Evolutionary conservation across 92 coral and sea anemone species (phyloP).

Genomic region (Galaxea fascicularis): DNA sequence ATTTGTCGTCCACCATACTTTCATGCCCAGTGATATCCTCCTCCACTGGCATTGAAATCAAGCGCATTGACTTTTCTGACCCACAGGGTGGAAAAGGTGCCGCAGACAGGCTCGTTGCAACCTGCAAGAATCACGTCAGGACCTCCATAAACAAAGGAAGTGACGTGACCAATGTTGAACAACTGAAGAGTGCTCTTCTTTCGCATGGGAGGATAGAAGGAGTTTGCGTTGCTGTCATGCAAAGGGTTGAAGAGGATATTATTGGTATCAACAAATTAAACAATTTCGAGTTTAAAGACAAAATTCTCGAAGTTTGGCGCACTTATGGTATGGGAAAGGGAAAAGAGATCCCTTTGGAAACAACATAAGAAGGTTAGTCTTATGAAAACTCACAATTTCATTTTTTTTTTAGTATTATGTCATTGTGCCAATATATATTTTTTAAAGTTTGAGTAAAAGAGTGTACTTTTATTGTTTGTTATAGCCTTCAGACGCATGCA

Average conservation of each 20-base stretch:
- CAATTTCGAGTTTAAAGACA: slow-evolving; percentile 5
- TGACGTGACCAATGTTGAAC: slow-evolving; percentile 17
- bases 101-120: slow-evolving; percentile 39
- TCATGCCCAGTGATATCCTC: slow-evolving; percentile 32
- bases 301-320: slow-evolving; percentile 29
- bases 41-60: slow-evolving; percentile 15
- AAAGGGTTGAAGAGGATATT: slow-evolving; percentile 14
- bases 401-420: slow-evolving; percentile 8
- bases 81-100: slow-evolving; percentile 45
- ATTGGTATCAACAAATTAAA: slow-evolving; percentile 45
- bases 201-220: slow-evolving; percentile 29
- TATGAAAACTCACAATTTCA: neutral
- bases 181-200: slow-evolving; percentile 1
- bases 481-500: slow-evolving; percentile 6
- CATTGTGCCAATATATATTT: neutral
- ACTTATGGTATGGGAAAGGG: slow-evolving; percentile 51
- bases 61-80: slow-evolving; percentile 32
- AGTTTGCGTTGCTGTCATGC: slow-evolving; percentile 26
- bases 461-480: slow-evolving; percentile 1
- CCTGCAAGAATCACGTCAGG: slow-evolving; percentile 22
- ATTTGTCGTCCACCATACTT: slow-evolving; percentile 18
- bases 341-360: slow-evolving; percentile 44
- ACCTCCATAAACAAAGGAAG: slow-evolving; percentile 11
- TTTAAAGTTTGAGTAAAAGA: slow-evolving; percentile 6
- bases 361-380: slow-evolving; percentile 24